Evolutionary conservation across 2,888 invertebrate species (phyloP).

Genomic region (Mermis nigrescens): DNA sequence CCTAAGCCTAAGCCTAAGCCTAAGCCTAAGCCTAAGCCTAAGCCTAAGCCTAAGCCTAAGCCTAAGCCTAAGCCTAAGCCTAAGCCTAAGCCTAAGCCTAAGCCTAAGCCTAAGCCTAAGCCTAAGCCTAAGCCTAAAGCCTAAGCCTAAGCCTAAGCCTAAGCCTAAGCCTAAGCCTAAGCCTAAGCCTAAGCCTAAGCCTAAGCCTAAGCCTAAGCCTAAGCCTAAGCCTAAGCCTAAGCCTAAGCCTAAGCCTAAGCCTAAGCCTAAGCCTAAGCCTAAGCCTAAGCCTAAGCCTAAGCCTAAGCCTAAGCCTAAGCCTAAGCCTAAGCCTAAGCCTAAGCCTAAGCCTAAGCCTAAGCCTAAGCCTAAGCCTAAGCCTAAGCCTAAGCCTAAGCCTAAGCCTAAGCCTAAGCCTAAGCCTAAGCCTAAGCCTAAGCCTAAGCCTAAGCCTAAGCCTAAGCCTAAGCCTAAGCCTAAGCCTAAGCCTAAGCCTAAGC

Average conservation of each 20-base stretch:
- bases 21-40: slow-evolving; percentile 1
- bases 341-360: slow-evolving; percentile 3
- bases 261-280: background rate
- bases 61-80: background rate
- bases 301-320: background rate
- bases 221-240: background rate
- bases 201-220: background rate
- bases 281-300: background rate
- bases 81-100: background rate
- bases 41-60: background rate
- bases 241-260: background rate
- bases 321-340: background rate
- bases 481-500: background rate
- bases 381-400: slow-evolving; percentile 3
- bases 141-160: background rate
- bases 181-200: background rate
- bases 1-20: background rate
- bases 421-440: slow-evolving; percentile 3
- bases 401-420: background rate
- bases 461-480: background rate
- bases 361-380: slow-evolving; percentile 2
- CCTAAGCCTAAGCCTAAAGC: background rate
- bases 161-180: background rate
- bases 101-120: background rate
- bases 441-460: slow-evolving; percentile 4